phyloP scores from a whole-genome alignment of 2,113 vertebrate species.

The Antechinus stuartii region DNA sequence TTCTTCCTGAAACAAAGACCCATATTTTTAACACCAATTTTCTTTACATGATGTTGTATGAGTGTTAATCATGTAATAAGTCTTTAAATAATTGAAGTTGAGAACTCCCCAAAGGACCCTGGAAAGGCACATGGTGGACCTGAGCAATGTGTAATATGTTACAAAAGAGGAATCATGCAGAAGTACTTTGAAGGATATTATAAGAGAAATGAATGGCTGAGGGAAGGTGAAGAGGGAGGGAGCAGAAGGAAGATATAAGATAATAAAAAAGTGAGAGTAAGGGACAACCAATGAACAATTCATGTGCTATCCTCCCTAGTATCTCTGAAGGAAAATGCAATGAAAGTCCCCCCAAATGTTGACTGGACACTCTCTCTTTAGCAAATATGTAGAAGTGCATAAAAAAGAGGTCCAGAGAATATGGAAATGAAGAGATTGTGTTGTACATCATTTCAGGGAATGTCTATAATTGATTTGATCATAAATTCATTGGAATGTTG shows the following conservation, averaged over 20 bases:
- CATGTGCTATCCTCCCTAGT: not conserved
- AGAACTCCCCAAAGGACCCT: not conserved
- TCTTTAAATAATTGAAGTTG: not conserved
- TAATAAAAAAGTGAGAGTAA: not conserved
- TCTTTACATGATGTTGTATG: not conserved
- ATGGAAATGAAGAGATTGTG: not conserved
- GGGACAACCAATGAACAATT: not conserved
- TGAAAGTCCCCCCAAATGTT: not conserved
- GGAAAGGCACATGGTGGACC: not conserved
- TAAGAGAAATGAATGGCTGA: not conserved
- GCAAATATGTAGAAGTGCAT: not conserved
- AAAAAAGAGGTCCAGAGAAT: not conserved
- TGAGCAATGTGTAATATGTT: not conserved
- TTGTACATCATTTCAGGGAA: not conserved
- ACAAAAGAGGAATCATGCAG: not conserved
- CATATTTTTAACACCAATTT: not conserved
- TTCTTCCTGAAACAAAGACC: not conserved
- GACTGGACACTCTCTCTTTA: not conserved
- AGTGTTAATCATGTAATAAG: not conserved
- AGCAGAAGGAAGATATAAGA: not conserved
- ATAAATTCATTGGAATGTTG: not conserved
- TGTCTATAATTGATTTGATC: not conserved
- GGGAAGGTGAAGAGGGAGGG: fast-evolving
- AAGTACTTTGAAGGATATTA: not conserved
- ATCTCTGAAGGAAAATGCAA: not conserved